These are phyloP conservation scores for Gambusia yucatana DNA, from an alignment of 2,797 vertebrate genomes.

Conservation along the genomic window DNA sequence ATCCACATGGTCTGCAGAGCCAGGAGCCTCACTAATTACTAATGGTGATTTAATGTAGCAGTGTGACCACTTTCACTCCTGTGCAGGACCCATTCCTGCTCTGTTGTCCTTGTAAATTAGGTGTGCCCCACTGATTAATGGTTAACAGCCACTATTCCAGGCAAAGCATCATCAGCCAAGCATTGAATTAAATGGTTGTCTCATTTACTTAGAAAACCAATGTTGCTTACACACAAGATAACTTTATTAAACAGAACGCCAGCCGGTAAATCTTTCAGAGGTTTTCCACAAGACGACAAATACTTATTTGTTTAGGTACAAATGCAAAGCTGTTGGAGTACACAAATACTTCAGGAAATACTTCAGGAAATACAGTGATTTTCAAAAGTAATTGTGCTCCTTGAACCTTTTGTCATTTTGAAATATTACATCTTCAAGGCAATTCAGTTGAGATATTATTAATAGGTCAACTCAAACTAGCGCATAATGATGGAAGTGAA, in stretches of 20 bases:
- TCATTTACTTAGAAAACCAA: constrained; percentile 78
- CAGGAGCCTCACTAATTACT: constrained; percentile 73
- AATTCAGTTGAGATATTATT: not conserved
- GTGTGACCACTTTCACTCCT: constrained; percentile 66
- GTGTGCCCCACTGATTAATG: constrained; percentile 79
- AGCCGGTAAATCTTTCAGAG: constrained; percentile 17
- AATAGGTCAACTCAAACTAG: not conserved
- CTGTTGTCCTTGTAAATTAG: constrained; percentile 83
- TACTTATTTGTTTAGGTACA: not conserved
- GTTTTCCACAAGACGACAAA: constrained; percentile 24
- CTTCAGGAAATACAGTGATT: not conserved
- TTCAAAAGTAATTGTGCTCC: not conserved
- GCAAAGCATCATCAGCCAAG: constrained; percentile 76
- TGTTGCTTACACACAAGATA: constrained; percentile 68
- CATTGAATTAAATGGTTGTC: constrained; percentile 80
- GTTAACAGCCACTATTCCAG: constrained; percentile 75
- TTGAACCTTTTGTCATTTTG: not conserved
- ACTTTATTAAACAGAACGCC: constrained; percentile 73
- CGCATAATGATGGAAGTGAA: not conserved
- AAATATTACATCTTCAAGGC: not conserved
- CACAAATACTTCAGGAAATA: not conserved
- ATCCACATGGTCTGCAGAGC: constrained; percentile 35
- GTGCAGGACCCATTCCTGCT: constrained; percentile 57
- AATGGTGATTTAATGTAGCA: constrained; percentile 75
- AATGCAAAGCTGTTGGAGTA: constrained; percentile 16